Conservation (phyloP, 2,888 invertebrate species). For the Parnassius mnemosyne region DNA sequence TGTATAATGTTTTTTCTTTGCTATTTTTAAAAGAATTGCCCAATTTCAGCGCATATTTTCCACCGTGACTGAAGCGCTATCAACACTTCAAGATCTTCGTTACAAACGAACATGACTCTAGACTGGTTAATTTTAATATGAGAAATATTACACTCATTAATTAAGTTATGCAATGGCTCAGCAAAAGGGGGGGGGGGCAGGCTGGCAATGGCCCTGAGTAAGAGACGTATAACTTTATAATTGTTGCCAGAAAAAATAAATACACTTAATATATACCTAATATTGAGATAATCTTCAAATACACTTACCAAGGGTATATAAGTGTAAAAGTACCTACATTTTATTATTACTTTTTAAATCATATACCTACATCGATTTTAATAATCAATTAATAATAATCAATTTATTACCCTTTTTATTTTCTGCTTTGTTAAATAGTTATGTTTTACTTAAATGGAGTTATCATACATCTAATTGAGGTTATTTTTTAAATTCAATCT, state of each 20-base stretch:
- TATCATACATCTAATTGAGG: neutral
- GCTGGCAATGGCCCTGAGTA: too few relatives aligned
- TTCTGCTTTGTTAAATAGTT: constrained; percentile 4
- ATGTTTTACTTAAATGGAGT: neutral
- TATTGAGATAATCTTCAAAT: too few relatives aligned
- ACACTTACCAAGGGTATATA: too few relatives aligned
- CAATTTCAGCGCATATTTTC: constrained; percentile 17
- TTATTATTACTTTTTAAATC: too few relatives aligned
- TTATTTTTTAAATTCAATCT: neutral
- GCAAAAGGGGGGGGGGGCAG: too few relatives aligned
- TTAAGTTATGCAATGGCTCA: neutral
- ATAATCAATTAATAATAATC: too few relatives aligned
- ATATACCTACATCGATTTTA: too few relatives aligned
- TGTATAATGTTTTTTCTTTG: neutral
- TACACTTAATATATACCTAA: too few relatives aligned
- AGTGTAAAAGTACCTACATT: too few relatives aligned
- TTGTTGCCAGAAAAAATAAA: too few relatives aligned
- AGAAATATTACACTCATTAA: constrained; percentile 17
- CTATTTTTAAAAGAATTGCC: constrained; percentile 15
- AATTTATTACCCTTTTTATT: constrained; percentile 4
- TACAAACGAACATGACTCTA: constrained; percentile 22
- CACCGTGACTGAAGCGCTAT: constrained; percentile 22
- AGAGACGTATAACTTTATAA: too few relatives aligned
- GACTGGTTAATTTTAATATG: constrained; percentile 21
- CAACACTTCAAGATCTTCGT: constrained; percentile 23